phyloP scores from a whole-genome alignment of 64 coral and sea anemone species.

The Montipora sp. region DNA sequence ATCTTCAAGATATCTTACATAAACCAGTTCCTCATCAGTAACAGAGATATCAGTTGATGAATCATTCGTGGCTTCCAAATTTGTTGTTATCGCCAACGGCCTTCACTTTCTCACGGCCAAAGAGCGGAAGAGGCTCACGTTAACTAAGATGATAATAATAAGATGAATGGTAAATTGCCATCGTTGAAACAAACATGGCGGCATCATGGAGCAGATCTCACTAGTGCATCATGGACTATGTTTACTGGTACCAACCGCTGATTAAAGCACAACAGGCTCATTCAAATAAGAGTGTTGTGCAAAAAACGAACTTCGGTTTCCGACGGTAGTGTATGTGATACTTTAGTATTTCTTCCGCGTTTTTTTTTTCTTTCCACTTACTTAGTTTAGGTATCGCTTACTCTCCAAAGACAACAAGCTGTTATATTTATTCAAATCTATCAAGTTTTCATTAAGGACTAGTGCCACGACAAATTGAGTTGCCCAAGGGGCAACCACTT shows the following conservation, averaged over 20 bases:
- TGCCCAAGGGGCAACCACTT: background rate
- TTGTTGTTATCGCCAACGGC: background rate
- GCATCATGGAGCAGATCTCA: slow-evolving; percentile 9
- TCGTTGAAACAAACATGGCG: slow-evolving; percentile 11
- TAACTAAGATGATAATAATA: background rate
- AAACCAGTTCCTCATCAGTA: slow-evolving; percentile 3
- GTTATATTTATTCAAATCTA: slow-evolving; percentile 21
- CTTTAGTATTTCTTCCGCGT: slow-evolving; percentile 14
- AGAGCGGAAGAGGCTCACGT: slow-evolving; percentile 3
- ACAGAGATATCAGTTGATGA: background rate
- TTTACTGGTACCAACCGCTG: slow-evolving; percentile 34
- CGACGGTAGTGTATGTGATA: slow-evolving; percentile 13
- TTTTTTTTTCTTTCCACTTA: slow-evolving; percentile 19
- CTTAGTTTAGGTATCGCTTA: slow-evolving; percentile 25
- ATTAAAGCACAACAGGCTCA: slow-evolving; percentile 27
- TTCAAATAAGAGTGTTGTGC: slow-evolving; percentile 19
- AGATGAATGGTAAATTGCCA: background rate
- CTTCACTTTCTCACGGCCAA: background rate
- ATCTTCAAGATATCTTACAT: slow-evolving; percentile 5
- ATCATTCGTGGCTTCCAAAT: slow-evolving; percentile 13
- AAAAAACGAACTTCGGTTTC: slow-evolving; percentile 16
- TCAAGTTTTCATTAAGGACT: slow-evolving; percentile 18
- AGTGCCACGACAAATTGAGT: slow-evolving; percentile 15
- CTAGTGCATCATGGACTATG: slow-evolving; percentile 35
- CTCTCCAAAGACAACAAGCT: slow-evolving; percentile 22